A percentile compares a stretch with the other conserved stretches of the same genome.
phyloP scores from a whole-genome alignment of 2,113 vertebrate species.

The Pseudorectes ferrugineus region DNA sequence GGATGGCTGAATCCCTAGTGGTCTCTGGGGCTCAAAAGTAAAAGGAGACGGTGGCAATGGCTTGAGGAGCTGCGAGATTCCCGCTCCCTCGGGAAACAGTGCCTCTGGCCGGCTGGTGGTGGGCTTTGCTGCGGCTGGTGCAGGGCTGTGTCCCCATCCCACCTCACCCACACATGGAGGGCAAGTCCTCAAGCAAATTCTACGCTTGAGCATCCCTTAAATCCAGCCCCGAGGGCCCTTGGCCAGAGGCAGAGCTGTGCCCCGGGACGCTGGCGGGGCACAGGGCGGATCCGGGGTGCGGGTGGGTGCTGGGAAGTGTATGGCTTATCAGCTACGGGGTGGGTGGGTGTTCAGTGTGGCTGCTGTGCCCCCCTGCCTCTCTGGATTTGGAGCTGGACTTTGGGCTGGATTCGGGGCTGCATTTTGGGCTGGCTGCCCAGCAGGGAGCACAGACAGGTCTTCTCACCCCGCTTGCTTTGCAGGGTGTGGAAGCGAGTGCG shows the following conservation, averaged over 20 bases:
- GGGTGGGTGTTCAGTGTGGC: fast-evolving
- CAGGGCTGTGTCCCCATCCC: neutral
- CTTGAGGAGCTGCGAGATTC: neutral
- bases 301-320: neutral
- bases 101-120: neutral
- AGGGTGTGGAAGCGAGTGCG: neutral
- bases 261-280: fast-evolving
- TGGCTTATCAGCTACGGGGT: constrained; percentile 39
- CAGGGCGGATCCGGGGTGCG: fast-evolving
- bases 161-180: neutral
- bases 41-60: neutral
- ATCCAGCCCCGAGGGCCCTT: neutral
- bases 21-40: constrained; percentile 24
- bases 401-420: neutral
- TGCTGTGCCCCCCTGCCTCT: neutral
- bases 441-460: neutral
- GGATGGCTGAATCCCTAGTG: constrained; percentile 67
- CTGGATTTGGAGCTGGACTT: neutral
- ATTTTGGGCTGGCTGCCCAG: neutral
- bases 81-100: neutral
- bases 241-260: neutral
- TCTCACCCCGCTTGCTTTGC: neutral
- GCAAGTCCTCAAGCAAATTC: neutral
- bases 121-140: neutral
- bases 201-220: neutral